Conservation (phyloP, 1,140 invertebrate species). For the Nebria ingens region DNA sequence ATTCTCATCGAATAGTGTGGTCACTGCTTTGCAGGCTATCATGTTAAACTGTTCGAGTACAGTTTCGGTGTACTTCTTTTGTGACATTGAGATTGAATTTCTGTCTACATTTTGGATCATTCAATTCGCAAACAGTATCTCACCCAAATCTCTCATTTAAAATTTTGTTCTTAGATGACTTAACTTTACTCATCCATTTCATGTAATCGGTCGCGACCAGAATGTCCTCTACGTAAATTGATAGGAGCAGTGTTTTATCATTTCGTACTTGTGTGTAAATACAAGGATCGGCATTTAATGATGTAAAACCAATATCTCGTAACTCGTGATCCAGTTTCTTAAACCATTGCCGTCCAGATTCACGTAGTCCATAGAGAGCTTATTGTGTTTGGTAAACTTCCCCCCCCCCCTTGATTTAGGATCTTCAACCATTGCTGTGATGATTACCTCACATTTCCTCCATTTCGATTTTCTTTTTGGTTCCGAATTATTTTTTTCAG, state of each 20-base stretch:
- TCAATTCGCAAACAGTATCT: slow-evolving; percentile 21
- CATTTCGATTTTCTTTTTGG: slow-evolving; percentile 12
- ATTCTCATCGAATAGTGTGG: slow-evolving; percentile 13
- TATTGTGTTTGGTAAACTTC: slow-evolving; percentile 15
- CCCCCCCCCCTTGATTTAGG: slow-evolving; percentile 12
- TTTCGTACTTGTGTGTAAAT: slow-evolving; percentile 19
- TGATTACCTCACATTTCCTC: slow-evolving; percentile 1
- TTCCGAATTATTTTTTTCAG: not conserved
- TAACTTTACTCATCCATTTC: not conserved
- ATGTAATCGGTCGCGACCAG: slow-evolving; percentile 18
- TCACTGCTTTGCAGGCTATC: slow-evolving; percentile 17
- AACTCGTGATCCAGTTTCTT: slow-evolving; percentile 20
- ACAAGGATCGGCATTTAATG: slow-evolving; percentile 22
- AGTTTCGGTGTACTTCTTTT: slow-evolving; percentile 20
- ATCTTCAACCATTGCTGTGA: slow-evolving; percentile 17
- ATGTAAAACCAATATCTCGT: slow-evolving; percentile 17
- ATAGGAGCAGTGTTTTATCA: slow-evolving; percentile 18
- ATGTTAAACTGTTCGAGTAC: slow-evolving; percentile 26
- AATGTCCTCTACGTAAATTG: slow-evolving; percentile 25
- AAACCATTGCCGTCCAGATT: slow-evolving; percentile 25
- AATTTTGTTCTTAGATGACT: slow-evolving; percentile 17
- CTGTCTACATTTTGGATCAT: slow-evolving; percentile 16
- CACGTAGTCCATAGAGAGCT: slow-evolving; percentile 31
- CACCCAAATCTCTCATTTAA: slow-evolving; percentile 23
- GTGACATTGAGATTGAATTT: slow-evolving; percentile 14